Conservation (phyloP, 2,113 vertebrate species). For the Upupa epops region DNA sequence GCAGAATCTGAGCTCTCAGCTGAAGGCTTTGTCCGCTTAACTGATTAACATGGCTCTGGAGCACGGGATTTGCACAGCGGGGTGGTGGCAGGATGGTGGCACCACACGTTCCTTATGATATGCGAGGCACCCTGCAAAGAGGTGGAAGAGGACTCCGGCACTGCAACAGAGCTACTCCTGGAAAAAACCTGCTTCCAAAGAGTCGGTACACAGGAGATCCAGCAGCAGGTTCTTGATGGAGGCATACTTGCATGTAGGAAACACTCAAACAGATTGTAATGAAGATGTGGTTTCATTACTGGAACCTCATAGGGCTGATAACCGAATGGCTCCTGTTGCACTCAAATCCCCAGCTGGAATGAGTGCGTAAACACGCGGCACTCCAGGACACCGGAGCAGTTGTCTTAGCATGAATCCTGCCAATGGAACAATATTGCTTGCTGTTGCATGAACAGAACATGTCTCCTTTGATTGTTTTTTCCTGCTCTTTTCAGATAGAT, state of each 20-base stretch:
- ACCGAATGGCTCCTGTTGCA: background rate
- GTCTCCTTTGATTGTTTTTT: slow-evolving; percentile 63
- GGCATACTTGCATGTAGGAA: background rate
- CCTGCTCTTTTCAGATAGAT: slow-evolving; percentile 51
- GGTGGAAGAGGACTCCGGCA: background rate
- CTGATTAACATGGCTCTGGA: background rate
- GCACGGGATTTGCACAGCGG: background rate
- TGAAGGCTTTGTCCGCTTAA: background rate
- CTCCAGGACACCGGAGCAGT: background rate
- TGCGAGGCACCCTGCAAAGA: background rate
- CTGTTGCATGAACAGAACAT: slow-evolving; percentile 68
- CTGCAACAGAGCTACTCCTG: background rate
- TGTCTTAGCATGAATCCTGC: slow-evolving; percentile 46
- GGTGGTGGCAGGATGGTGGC: background rate
- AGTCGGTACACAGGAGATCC: background rate
- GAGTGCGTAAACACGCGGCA: background rate
- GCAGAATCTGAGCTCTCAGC: background rate
- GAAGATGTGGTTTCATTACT: slow-evolving; percentile 13
- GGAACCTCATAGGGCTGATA: slow-evolving; percentile 25
- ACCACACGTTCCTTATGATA: background rate
- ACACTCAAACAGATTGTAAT: slow-evolving; percentile 23
- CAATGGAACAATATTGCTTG: slow-evolving; percentile 62
- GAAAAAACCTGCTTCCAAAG: background rate
- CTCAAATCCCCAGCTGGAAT: background rate
- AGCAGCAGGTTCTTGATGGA: background rate